A percentile compares a stretch with the other conserved stretches of the same genome.
phyloP scores from a whole-genome alignment of 2,888 invertebrate species.

The Scelioninae gen. 2 region DNA sequence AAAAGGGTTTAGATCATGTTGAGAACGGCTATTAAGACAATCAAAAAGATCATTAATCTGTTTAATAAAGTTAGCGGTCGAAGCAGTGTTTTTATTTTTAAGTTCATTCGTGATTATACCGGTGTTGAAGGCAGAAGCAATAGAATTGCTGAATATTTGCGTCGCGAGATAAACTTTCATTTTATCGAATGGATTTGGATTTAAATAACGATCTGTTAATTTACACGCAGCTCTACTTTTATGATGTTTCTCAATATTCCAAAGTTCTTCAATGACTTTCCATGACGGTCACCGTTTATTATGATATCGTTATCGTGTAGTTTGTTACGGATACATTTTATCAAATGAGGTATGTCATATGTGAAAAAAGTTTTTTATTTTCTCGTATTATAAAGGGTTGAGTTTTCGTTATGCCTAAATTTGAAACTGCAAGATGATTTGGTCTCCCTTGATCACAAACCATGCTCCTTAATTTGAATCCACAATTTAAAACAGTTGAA shows the following conservation, averaged over 20 bases:
- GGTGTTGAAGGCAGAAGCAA: constrained; percentile 49
- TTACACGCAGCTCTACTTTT: constrained; percentile 60
- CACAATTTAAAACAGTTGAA: too few relatives aligned
- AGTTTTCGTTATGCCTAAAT: too few relatives aligned
- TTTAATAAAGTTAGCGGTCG: constrained; percentile 29
- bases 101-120: background rate
- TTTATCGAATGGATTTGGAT: constrained; percentile 61
- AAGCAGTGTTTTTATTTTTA: background rate
- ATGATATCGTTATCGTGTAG: too few relatives aligned
- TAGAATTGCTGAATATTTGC: constrained; percentile 63
- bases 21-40: constrained; percentile 59
- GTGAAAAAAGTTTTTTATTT: too few relatives aligned
- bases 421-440: too few relatives aligned
- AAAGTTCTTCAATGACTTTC: too few relatives aligned
- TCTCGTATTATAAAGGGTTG: too few relatives aligned
- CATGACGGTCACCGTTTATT: too few relatives aligned
- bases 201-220: constrained; percentile 60
- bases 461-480: too few relatives aligned
- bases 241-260: constrained; percentile 49
- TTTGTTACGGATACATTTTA: too few relatives aligned
- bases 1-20: background rate
- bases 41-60: constrained; percentile 62
- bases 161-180: constrained; percentile 62
- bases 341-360: too few relatives aligned
- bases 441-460: too few relatives aligned